These are phyloP conservation scores for Saccopteryx leptura DNA, from an alignment of 2,113 vertebrate species.

Conservation along the genomic window DNA sequence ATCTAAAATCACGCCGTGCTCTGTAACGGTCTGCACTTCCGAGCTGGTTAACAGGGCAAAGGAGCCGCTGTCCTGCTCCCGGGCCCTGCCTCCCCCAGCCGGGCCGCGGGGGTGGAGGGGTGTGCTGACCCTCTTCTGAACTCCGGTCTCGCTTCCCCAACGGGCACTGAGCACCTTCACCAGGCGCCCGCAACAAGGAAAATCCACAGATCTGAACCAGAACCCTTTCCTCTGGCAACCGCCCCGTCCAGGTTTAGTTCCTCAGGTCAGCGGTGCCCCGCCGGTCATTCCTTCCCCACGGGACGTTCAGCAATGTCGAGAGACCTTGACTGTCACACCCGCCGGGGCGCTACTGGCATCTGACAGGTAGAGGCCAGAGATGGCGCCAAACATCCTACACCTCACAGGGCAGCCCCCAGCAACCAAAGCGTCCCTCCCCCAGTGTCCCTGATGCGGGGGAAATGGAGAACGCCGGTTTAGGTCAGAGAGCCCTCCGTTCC, in stretches of 20 bases:
- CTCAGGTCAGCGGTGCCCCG: background rate
- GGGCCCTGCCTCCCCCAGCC: no score
- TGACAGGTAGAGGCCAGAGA: background rate
- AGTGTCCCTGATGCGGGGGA: background rate
- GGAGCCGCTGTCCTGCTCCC: background rate
- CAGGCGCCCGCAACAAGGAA: accelerated
- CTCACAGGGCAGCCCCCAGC: background rate
- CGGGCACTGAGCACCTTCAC: background rate
- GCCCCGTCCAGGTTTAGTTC: background rate
- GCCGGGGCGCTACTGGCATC: background rate
- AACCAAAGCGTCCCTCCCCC: background rate
- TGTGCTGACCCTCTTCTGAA: background rate
- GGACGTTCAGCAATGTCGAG: background rate
- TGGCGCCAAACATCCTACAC: background rate
- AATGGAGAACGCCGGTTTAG: background rate
- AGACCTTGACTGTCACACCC: background rate
- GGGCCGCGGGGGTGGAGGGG: no score
- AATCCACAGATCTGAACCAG: background rate
- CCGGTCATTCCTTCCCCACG: accelerated
- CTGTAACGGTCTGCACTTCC: no score
- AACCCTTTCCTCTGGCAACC: background rate
- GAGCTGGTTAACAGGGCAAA: background rate
- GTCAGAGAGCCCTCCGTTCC: background rate
- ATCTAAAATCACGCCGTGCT: background rate
- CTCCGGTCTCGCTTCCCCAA: background rate